phyloP scores from a whole-genome alignment of 2,888 invertebrate species.

The Meganola albula region DNA sequence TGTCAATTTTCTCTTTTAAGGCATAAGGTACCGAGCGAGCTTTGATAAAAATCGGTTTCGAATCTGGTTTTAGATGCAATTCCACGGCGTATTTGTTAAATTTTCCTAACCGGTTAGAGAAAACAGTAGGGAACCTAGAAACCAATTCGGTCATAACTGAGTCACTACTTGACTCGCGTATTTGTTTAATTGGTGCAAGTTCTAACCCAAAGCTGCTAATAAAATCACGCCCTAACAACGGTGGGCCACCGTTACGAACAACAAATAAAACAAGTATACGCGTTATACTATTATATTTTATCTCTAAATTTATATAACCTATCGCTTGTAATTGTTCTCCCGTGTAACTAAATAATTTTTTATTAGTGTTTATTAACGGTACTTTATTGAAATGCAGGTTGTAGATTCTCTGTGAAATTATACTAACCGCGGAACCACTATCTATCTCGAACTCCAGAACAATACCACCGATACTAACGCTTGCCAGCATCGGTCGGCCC shows the following conservation, averaged over 20 bases:
- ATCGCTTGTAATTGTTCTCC: too few relatives aligned
- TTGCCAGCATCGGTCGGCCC: not conserved
- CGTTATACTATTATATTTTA: slow-evolving; percentile 10
- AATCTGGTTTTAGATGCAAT: slow-evolving; percentile 1
- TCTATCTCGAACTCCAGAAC: too few relatives aligned
- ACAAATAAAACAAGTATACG: slow-evolving; percentile 16
- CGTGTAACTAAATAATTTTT: slow-evolving; percentile 4
- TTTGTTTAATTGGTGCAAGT: too few relatives aligned
- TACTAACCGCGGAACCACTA: too few relatives aligned
- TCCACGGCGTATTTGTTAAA: not conserved
- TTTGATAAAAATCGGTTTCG: slow-evolving; percentile 14
- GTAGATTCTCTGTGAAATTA: too few relatives aligned
- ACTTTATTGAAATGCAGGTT: slow-evolving; percentile 1
- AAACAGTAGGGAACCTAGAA: slow-evolving; percentile 6
- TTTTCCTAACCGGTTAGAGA: slow-evolving; percentile 1
- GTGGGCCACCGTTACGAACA: slow-evolving; percentile 20
- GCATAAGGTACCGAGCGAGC: slow-evolving; percentile 21
- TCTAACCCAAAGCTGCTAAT: slow-evolving; percentile 17
- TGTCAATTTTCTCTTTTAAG: slow-evolving; percentile 13
- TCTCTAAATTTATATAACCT: slow-evolving; percentile 8
- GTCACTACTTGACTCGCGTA: too few relatives aligned
- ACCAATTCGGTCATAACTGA: too few relatives aligned
- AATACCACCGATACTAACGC: not conserved
- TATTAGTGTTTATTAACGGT: slow-evolving; percentile 1
- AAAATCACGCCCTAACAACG: slow-evolving; percentile 7